phyloP scores from a whole-genome alignment of 2,113 vertebrate species.

The Nibea coibor region DNA sequence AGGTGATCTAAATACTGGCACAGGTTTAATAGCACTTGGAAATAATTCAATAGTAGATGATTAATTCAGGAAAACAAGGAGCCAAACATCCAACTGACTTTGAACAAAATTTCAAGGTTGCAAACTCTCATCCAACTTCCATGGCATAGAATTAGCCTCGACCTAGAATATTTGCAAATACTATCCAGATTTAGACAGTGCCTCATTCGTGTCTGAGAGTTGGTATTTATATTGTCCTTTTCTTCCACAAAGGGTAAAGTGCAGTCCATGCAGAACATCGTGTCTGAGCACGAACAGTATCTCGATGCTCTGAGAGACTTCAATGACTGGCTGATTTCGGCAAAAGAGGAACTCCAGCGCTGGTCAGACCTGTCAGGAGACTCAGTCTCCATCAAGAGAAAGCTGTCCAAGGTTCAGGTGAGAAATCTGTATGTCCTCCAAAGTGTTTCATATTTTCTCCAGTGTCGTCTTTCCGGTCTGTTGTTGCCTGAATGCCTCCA shows the following conservation, averaged over 20 bases:
- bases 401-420: constrained; percentile 92
- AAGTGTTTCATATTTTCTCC: not conserved
- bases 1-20: constrained; percentile 82
- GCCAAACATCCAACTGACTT: too few relatives aligned
- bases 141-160: not conserved
- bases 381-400: constrained; percentile 87
- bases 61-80: not conserved
- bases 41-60: not conserved
- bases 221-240: constrained; percentile 9
- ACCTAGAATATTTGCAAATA: not conserved
- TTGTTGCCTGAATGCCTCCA: not conserved
- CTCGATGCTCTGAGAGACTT: constrained; percentile 93
- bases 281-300: constrained; percentile 94
- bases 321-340: constrained; percentile 95
- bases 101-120: not conserved
- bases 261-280: constrained; percentile 89
- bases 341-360: constrained; percentile 96
- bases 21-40: not conserved
- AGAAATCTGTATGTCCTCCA: constrained; percentile 41
- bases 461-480: not conserved
- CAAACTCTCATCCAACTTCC: not conserved
- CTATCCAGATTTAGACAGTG: not conserved
- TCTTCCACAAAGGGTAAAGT: constrained; percentile 89
- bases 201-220: not conserved
- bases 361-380: constrained; percentile 96